Evolutionary conservation across 2,888 invertebrate species (phyloP).

Genomic region (Dryobotodes eremita): DNA sequence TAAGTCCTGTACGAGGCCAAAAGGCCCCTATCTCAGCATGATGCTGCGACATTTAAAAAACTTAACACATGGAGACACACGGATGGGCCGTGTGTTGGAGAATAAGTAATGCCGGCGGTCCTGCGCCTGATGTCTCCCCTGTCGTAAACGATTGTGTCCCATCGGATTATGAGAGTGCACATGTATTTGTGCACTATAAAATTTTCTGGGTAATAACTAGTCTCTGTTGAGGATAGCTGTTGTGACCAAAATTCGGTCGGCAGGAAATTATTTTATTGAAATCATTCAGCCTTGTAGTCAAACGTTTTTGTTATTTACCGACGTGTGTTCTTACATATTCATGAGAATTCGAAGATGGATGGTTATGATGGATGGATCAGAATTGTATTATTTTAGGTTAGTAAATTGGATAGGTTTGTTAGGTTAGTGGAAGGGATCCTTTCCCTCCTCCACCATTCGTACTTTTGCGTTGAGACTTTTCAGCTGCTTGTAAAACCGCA

Average conservation of each 20-base stretch:
- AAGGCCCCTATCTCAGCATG: no score
- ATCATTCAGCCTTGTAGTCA: conserved; percentile 29
- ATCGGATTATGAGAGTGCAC: neutral
- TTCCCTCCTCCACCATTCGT: neutral
- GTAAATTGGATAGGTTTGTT: conserved; percentile 20
- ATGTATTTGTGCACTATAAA: no score
- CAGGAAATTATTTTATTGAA: neutral
- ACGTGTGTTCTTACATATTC: conserved; percentile 38
- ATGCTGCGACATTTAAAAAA: no score
- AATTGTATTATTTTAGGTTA: conserved; percentile 24
- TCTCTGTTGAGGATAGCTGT: neutral
- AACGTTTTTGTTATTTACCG: conserved; percentile 35
- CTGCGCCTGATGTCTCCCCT: neutral
- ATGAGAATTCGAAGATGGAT: conserved; percentile 31
- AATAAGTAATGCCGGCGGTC: neutral
- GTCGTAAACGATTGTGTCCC: no score
- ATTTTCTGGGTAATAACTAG: neutral
- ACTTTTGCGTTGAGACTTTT: neutral
- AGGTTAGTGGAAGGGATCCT: neutral
- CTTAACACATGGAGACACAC: no score
- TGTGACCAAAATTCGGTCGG: neutral
- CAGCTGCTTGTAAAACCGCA: neutral
- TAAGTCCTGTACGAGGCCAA: no score
- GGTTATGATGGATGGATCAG: conserved; percentile 38
- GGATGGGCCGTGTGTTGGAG: no score